phyloP scores from a whole-genome alignment of 2,888 invertebrate species.

The Yponomeuta sedellus region DNA sequence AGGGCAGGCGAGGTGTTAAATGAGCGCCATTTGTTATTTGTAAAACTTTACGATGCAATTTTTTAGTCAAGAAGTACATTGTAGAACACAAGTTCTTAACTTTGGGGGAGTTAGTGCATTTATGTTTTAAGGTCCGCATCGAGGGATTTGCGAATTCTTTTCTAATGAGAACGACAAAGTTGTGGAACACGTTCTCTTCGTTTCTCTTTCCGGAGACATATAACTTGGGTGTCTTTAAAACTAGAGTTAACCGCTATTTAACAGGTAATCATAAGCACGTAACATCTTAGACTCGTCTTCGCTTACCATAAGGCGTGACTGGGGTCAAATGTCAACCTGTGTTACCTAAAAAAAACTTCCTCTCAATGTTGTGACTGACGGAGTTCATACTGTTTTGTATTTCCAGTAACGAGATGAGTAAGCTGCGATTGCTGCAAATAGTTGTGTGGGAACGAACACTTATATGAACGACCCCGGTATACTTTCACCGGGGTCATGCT shows the following conservation, averaged over 20 bases:
- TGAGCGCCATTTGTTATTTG: constrained; percentile 4
- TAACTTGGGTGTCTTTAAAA: too few species aligned
- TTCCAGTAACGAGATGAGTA: background rate
- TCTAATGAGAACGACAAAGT: too few species aligned
- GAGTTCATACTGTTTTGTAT: background rate
- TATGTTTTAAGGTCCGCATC: background rate
- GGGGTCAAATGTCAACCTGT: too few species aligned
- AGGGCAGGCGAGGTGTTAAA: constrained; percentile 7
- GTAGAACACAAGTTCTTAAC: background rate
- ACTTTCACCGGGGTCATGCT: background rate
- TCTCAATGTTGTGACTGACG: background rate
- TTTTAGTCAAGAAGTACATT: background rate
- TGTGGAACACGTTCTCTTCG: too few species aligned
- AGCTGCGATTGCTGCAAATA: background rate
- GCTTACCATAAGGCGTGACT: too few species aligned
- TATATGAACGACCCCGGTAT: background rate
- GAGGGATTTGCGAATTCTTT: too few species aligned
- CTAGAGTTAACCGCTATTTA: too few species aligned
- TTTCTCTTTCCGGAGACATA: too few species aligned
- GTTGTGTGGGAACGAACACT: background rate
- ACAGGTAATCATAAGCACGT: too few species aligned
- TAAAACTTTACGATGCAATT: constrained; percentile 1
- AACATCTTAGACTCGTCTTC: too few species aligned
- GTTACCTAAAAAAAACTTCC: background rate
- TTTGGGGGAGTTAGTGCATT: background rate